phyloP scores from a whole-genome alignment of 1,140 invertebrate species.

The Lordiphosa clarofinis region DNA sequence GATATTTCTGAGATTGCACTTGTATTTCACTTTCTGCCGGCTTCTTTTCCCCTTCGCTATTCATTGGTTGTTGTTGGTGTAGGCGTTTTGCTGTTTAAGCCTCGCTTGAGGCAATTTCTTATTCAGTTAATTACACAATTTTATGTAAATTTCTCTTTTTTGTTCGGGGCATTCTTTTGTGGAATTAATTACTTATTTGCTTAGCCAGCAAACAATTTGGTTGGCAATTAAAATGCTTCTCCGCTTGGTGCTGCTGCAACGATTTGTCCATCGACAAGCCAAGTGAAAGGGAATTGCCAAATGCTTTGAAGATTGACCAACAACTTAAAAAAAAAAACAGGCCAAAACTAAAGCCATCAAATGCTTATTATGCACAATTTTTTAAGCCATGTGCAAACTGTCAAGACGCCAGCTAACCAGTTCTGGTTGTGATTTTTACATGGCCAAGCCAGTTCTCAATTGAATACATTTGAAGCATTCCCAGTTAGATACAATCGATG shows the following conservation, averaged over 20 bases:
- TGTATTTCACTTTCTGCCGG: slow-evolving; percentile 23
- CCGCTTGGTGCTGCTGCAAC: slow-evolving; percentile 43
- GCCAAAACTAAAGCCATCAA: slow-evolving; percentile 54
- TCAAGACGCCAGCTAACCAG: slow-evolving; percentile 45
- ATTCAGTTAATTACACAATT: slow-evolving; percentile 71
- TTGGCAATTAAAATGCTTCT: slow-evolving; percentile 73
- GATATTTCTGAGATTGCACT: slow-evolving; percentile 23
- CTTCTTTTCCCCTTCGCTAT: slow-evolving; percentile 41
- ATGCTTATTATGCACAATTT: slow-evolving; percentile 61
- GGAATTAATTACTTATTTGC: slow-evolving; percentile 71
- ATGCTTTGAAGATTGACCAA: slow-evolving; percentile 60
- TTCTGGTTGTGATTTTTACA: slow-evolving; percentile 27
- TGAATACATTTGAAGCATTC: slow-evolving; percentile 21
- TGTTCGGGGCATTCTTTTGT: slow-evolving; percentile 59
- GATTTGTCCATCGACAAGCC: slow-evolving; percentile 63
- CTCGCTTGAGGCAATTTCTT: slow-evolving; percentile 48
- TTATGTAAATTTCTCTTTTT: slow-evolving; percentile 76
- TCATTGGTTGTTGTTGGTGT: slow-evolving; percentile 23
- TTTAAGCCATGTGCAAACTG: slow-evolving; percentile 40
- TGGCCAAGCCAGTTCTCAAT: slow-evolving; percentile 26
- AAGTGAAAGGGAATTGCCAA: slow-evolving; percentile 75
- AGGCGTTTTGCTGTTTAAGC: slow-evolving; percentile 47
- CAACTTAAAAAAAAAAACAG: slow-evolving; percentile 28
- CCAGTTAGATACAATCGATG: slow-evolving; percentile 21
- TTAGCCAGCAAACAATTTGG: slow-evolving; percentile 58